These are phyloP conservation scores for Rhopalosiphum nymphaeae DNA, from an alignment of 2,888 invertebrate genomes.

Conservation along the genomic window DNA sequence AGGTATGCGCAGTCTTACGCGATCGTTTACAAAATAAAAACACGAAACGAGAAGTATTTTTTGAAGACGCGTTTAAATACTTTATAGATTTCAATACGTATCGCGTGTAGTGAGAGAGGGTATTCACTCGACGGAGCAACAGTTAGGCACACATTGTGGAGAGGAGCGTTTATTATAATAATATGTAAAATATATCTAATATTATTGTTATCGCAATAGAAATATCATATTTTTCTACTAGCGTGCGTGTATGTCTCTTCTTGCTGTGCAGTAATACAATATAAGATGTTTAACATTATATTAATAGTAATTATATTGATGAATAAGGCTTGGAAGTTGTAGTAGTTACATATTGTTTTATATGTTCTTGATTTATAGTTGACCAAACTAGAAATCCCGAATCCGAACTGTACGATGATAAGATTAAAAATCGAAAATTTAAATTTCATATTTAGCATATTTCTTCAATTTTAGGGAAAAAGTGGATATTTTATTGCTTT, in stretches of 20 bases:
- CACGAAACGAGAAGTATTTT: neutral
- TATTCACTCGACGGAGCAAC: too few relatives aligned
- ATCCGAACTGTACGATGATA: too few relatives aligned
- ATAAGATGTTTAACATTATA: neutral
- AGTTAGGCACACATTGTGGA: neutral
- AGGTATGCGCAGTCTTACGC: neutral
- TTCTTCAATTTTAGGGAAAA: too few relatives aligned
- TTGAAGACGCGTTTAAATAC: neutral
- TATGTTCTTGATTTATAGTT: too few relatives aligned
- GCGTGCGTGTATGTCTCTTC: neutral
- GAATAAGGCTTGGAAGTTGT: too few relatives aligned
- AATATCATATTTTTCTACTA: neutral
- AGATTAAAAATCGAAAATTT: too few relatives aligned
- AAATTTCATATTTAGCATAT: too few relatives aligned
- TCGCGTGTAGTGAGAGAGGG: neutral
- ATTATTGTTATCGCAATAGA: neutral
- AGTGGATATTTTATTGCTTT: too few relatives aligned
- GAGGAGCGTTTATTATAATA: neutral
- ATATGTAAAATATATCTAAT: neutral
- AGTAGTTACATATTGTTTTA: too few relatives aligned
- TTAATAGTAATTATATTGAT: neutral
- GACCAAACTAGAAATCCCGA: too few relatives aligned
- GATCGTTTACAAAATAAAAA: neutral
- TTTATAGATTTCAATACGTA: neutral
- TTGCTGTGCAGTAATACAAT: neutral